Percentiles rank a stretch among this genome's conserved stretches.
Evolutionary conservation across 2,113 vertebrate genomes (phyloP).

Genomic region (Aspiorhynchus laticeps): DNA sequence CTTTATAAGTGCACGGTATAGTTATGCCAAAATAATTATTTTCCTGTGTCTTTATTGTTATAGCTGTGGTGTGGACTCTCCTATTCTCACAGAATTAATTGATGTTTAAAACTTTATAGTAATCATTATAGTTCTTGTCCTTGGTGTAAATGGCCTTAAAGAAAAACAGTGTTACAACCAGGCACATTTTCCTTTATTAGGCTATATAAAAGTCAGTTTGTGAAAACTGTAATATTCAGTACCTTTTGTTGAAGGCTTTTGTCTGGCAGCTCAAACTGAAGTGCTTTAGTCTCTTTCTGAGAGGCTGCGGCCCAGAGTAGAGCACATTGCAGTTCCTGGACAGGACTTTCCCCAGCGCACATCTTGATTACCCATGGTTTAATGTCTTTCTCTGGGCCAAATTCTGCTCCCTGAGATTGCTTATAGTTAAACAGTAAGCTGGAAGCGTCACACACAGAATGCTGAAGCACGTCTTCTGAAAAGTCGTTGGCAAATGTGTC

Average conservation of each 20-base stretch:
- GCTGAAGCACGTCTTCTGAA: constrained; percentile 38
- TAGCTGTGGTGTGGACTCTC: not conserved
- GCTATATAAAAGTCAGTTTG: not conserved
- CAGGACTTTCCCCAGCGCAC: constrained; percentile 19
- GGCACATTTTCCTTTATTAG: not conserved
- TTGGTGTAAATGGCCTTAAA: not conserved
- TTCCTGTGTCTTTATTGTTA: not conserved
- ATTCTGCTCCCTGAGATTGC: not conserved
- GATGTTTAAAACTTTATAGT: not conserved
- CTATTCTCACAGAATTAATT: not conserved
- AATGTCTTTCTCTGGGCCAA: not conserved
- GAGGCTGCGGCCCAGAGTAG: constrained; percentile 61
- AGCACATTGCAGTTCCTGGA: constrained; percentile 53
- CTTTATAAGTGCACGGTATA: not conserved
- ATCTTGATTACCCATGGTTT: constrained; percentile 4
- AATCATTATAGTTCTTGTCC: not conserved
- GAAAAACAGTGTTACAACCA: not conserved
- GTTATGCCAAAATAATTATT: not conserved
- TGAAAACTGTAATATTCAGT: constrained; percentile 14
- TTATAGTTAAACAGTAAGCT: constrained; percentile 15
- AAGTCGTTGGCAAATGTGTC: constrained; percentile 38
- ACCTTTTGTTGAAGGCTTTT: constrained; percentile 54
- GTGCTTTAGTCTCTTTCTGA: not conserved
- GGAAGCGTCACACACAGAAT: constrained; percentile 38
- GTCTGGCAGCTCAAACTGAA: constrained; percentile 46